Percentiles rank a stretch among this genome's conserved stretches.
These are phyloP conservation scores for Formica selysi DNA, from an alignment of 1,140 invertebrate species.

Conservation along the genomic window DNA sequence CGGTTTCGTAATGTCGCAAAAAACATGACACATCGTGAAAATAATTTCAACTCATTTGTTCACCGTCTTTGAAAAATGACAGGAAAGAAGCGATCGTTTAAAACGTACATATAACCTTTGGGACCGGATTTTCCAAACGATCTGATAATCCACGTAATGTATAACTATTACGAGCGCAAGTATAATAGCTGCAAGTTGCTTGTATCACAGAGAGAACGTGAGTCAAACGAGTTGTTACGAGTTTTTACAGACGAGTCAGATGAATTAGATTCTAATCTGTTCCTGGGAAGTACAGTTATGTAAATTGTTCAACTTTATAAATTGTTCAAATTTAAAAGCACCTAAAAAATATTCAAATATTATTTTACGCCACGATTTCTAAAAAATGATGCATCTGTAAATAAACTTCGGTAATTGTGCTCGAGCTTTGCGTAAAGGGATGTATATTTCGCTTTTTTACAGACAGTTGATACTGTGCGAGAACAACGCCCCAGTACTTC, in stretches of 20 bases:
- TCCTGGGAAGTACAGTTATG: background rate
- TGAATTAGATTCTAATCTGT: conserved; percentile 19
- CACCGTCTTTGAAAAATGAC: conserved; percentile 1
- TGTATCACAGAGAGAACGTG: background rate
- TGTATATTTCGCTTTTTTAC: background rate
- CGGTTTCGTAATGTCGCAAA: conserved; percentile 81
- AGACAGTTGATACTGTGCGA: conserved; percentile 6
- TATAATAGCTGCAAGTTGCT: conserved; percentile 1
- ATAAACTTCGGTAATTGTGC: background rate
- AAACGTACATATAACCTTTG: background rate
- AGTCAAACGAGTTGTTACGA: background rate
- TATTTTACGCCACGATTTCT: background rate
- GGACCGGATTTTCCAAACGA: background rate
- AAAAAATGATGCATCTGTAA: background rate
- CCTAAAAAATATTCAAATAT: background rate
- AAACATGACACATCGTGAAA: conserved; percentile 61
- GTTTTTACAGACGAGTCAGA: background rate
- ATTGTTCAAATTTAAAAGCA: conserved; percentile 8
- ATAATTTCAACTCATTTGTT: conserved; percentile 9
- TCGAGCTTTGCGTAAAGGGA: background rate
- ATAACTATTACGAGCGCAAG: conserved; percentile 7
- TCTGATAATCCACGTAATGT: conserved; percentile 6
- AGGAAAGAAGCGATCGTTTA: background rate
- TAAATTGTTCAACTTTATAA: too few species aligned
- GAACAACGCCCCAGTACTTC: conserved; percentile 6